Evolutionary conservation across 2,888 invertebrate species (phyloP).

Genomic region (Bruchidius siliquastri): DNA sequence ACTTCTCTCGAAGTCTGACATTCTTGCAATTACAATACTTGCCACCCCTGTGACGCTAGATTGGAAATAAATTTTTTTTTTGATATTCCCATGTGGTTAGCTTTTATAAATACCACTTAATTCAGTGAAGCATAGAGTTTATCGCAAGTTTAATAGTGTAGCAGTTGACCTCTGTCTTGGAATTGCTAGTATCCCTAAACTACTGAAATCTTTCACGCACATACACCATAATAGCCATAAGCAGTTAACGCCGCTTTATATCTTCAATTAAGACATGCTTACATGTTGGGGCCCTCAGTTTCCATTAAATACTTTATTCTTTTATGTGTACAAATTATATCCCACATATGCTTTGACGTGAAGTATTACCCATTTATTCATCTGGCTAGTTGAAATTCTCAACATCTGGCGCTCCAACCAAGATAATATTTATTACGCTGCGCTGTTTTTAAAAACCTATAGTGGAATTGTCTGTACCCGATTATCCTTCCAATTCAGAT

Average conservation of each 20-base stretch:
- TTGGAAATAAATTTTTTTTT: too few species aligned
- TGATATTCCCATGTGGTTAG: too few species aligned
- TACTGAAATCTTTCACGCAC: too few species aligned
- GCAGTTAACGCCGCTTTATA: not conserved
- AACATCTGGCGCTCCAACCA: not conserved
- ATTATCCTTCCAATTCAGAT: not conserved
- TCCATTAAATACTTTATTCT: not conserved
- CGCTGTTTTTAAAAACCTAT: not conserved
- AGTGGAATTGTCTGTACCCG: not conserved
- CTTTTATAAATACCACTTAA: too few species aligned
- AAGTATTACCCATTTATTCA: not conserved
- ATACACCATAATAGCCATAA: too few species aligned
- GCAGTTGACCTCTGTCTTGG: too few species aligned
- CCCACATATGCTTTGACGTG: not conserved
- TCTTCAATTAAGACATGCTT: not conserved
- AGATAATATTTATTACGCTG: not conserved
- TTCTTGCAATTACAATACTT: too few species aligned
- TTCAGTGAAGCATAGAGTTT: too few species aligned
- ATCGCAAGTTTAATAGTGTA: too few species aligned
- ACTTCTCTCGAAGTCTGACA: too few species aligned
- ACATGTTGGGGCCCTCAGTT: not conserved
- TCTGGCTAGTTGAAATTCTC: not conserved
- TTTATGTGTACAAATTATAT: not conserved
- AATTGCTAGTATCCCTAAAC: too few species aligned
- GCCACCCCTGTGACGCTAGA: too few species aligned